These are phyloP conservation scores for Rhegmatorhina hoffmannsi DNA, from an alignment of 2,113 vertebrate genomes.

Conservation along the genomic window DNA sequence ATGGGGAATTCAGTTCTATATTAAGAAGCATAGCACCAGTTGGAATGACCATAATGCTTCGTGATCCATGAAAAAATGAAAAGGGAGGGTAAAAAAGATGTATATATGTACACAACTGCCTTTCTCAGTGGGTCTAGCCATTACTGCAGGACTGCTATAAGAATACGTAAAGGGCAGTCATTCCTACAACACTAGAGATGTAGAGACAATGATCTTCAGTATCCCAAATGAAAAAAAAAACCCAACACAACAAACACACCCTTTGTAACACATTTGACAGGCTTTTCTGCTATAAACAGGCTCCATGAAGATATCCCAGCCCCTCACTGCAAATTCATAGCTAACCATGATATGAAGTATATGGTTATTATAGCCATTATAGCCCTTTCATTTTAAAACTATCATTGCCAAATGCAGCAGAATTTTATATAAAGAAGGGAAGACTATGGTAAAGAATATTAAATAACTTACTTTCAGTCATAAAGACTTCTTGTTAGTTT, in stretches of 20 bases:
- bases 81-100: rapidly evolving
- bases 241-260: neutral
- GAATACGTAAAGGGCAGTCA: neutral
- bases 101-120: neutral
- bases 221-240: neutral
- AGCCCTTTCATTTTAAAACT: neutral
- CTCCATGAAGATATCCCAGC: neutral
- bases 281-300: neutral
- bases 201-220: neutral
- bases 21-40: neutral
- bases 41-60: neutral
- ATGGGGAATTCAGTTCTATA: neutral
- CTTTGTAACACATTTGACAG: neutral
- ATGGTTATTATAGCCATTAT: neutral
- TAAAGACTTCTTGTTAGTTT: neutral
- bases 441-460: neutral
- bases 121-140: neutral
- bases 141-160: neutral
- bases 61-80: neutral
- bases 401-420: neutral
- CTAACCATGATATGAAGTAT: neutral
- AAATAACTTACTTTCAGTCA: neutral
- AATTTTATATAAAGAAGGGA: neutral
- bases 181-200: neutral
- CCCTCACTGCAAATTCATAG: neutral